Evolutionary conservation across 2,113 vertebrate species (phyloP).

Genomic region (Cryptotis parvus): DNA sequence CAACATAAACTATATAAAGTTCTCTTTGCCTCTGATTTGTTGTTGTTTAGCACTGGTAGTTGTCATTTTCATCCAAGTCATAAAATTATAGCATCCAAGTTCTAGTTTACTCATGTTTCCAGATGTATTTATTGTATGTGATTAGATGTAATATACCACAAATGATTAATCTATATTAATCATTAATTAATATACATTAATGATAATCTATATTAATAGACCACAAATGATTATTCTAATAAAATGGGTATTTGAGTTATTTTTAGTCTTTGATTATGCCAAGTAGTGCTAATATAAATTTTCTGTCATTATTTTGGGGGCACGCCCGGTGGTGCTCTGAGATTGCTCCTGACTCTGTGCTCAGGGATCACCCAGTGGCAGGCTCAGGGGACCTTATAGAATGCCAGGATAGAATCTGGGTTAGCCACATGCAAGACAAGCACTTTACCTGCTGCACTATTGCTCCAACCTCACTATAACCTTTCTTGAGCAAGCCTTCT

Average conservation of each 20-base stretch:
- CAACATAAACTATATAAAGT: not conserved
- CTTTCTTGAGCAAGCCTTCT: not conserved
- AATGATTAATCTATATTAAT: not conserved
- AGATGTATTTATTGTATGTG: not conserved
- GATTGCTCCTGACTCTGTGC: no score
- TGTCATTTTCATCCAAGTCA: not conserved
- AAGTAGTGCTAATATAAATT: not conserved
- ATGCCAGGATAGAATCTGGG: no score
- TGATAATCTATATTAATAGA: not conserved
- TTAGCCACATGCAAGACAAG: no score
- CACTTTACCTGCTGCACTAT: no score
- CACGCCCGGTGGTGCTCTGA: no score
- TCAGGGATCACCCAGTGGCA: no score
- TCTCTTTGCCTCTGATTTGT: not conserved
- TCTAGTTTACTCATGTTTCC: not conserved
- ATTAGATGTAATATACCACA: not conserved
- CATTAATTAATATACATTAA: not conserved
- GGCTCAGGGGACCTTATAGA: no score
- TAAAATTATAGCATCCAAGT: not conserved
- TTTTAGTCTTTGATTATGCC: slow-evolving; percentile 4
- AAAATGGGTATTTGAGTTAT: not conserved
- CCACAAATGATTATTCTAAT: not conserved
- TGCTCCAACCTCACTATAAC: not conserved
- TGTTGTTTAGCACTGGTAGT: not conserved
- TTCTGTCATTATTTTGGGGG: not conserved